phyloP scores from a whole-genome alignment of 2,888 invertebrate species.

The Monopis laevigella region DNA sequence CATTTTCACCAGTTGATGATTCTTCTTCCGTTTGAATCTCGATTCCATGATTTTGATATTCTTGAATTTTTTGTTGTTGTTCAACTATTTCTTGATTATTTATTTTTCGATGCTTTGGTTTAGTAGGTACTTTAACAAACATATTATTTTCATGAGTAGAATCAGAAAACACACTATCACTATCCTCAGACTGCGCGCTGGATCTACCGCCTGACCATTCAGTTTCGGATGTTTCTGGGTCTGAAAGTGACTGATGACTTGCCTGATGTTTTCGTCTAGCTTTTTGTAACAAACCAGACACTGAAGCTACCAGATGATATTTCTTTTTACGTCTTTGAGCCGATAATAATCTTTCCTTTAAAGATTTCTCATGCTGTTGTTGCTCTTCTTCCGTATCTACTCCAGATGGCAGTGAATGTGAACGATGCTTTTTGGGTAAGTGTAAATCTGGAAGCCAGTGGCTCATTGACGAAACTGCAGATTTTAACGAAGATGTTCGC shows the following conservation, averaged over 20 bases:
- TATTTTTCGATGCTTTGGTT: conserved; percentile 51
- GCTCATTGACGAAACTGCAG: conserved; percentile 82
- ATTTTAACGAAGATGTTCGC: conserved; percentile 77
- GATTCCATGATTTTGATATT: conserved; percentile 52
- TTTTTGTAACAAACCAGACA: conserved; percentile 86
- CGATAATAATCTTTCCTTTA: conserved; percentile 55
- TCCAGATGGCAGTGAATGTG: conserved; percentile 82
- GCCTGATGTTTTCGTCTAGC: conserved; percentile 75
- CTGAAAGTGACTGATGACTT: conserved; percentile 74
- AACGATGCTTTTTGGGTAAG: conserved; percentile 79
- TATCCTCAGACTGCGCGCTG: conserved; percentile 79
- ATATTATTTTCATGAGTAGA: conserved; percentile 69
- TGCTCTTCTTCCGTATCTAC: conserved; percentile 67
- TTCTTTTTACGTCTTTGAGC: conserved; percentile 77
- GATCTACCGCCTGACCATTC: conserved; percentile 72
- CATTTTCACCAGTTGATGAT: conserved; percentile 42
- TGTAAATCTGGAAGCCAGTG: conserved; percentile 85
- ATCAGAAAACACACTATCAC: conserved; percentile 78
- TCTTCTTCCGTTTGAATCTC: conserved; percentile 39
- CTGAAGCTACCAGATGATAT: conserved; percentile 82
- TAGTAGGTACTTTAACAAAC: conserved; percentile 70
- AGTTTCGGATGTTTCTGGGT: conserved; percentile 80
- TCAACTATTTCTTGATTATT: conserved; percentile 60
- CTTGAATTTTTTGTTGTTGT: conserved; percentile 57
- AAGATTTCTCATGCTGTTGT: conserved; percentile 53